phyloP scores from a whole-genome alignment of 2,888 invertebrate species.

The Drosophila fulvimacula region DNA sequence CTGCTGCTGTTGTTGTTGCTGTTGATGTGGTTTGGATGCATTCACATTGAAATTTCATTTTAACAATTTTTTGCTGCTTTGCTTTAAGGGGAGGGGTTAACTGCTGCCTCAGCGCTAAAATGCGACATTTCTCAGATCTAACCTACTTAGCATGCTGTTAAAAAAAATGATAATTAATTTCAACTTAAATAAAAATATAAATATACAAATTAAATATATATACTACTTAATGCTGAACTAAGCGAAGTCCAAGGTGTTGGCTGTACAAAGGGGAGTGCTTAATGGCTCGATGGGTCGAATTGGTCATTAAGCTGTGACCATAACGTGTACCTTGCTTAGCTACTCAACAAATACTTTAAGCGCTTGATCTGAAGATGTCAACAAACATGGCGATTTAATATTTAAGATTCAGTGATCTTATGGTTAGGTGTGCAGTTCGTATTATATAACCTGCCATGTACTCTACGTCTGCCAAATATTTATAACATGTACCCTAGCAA shows the following conservation, averaged over 20 bases:
- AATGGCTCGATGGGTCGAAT: neutral
- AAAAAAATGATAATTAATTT: conserved; percentile 4
- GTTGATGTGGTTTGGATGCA: conserved; percentile 29
- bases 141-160: conserved; percentile 26
- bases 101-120: conserved; percentile 23
- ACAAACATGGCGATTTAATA: neutral
- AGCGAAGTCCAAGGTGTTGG: conserved; percentile 30
- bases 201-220: conserved; percentile 11
- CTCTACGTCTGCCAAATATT: neutral
- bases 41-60: conserved; percentile 46
- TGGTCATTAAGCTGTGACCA: conserved; percentile 7
- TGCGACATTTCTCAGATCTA: conserved; percentile 28
- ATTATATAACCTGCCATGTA: neutral
- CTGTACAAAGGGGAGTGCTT: neutral
- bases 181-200: conserved; percentile 5
- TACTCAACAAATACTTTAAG: neutral
- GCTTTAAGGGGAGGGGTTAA: neutral
- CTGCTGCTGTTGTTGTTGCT: conserved; percentile 3
- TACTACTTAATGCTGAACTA: conserved; percentile 20
- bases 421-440: neutral
- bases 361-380: neutral
- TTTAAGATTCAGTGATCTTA: neutral
- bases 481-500: neutral
- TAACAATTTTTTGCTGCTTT: neutral
- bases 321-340: neutral